Evolutionary conservation across 2,888 invertebrate genomes (phyloP), one percentile per base, ranked within the genome.

Genomic region (Drosophila prolongata): DNA sequence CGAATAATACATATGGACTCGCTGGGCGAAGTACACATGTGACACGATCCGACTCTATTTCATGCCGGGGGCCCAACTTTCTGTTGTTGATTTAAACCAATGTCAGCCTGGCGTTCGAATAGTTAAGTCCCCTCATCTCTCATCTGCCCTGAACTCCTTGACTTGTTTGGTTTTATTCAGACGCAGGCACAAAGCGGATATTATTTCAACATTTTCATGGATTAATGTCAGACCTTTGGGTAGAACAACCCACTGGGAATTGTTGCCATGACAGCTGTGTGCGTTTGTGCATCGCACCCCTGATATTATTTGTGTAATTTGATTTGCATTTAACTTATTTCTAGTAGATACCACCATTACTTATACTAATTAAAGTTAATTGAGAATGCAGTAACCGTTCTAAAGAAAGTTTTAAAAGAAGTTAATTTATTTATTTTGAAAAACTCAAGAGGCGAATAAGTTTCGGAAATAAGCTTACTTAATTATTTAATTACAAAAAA

Each of bases 161-260:
- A 43, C 58, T 64, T 58, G 47, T 27, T 62, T 59, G 59, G n/a
- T 16, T 47, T 34, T 47, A 40, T 24, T 75, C 44, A 34, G 55
- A 43, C 10, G 30, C 14, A 14, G 37, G 43, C 27, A 27, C 46
- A 54, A 27, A 40, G 40, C 46, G n/a, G 40, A 55, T 66, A 67
- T 40, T 34, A 67, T 66, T 67, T 46, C 46, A 46, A 66, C 54
- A 66, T 67, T 67, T 66, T 55, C 46, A 40, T 46, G 40, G 55
- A 67, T 66, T 46, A 65, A 34, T 66, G 64, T 42, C 47, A 40
- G 62, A 13, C 46, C 64, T 47, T 60, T 24, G 46, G 62, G 64
- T 13, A 9, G 8, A 11, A 5, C 10, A n/a, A 30, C 27, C 53
- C 16, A 9, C n/a, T 10, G 42, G 14, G 19, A 27, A 35, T 24